Conservation (phyloP, 2,113 vertebrate genomes). For the Corydoras sp. region DNA sequence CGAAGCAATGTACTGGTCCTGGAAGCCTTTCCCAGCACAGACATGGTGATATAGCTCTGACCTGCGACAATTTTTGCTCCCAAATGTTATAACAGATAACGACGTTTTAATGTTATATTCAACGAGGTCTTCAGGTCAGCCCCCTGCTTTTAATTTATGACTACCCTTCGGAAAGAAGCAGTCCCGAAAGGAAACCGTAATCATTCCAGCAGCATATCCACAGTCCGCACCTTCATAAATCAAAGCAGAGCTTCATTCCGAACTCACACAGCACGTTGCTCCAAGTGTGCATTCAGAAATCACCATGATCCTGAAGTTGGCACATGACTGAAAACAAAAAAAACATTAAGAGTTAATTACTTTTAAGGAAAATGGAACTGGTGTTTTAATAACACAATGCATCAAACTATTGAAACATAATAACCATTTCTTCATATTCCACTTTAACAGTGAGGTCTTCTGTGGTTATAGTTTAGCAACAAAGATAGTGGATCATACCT, state of each 20-base stretch:
- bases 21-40: slow-evolving; percentile 25
- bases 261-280: slow-evolving; percentile 23
- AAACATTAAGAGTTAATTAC: too few relatives aligned
- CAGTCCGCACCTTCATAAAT: slow-evolving; percentile 40
- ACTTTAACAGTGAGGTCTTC: too few relatives aligned
- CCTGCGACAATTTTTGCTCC: slow-evolving; percentile 4
- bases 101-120: slow-evolving; percentile 13
- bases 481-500: too few relatives aligned
- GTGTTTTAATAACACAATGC: too few relatives aligned
- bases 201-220: slow-evolving; percentile 47
- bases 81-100: slow-evolving; percentile 10
- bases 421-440: too few relatives aligned
- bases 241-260: slow-evolving; percentile 42
- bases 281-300: slow-evolving; percentile 25
- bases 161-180: slow-evolving; percentile 41
- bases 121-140: slow-evolving; percentile 38
- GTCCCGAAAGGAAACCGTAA: slow-evolving; percentile 43
- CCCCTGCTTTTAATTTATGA: slow-evolving; percentile 30
- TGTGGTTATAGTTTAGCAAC: too few relatives aligned
- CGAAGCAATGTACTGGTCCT: slow-evolving; percentile 15
- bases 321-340: slow-evolving; percentile 4
- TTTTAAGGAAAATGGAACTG: too few relatives aligned
- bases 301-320: slow-evolving; percentile 18
- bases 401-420: too few relatives aligned
- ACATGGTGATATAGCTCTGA: slow-evolving; percentile 37